Evolutionary conservation across 2,113 vertebrate species (phyloP).

Genomic region (Leiothrix lutea): DNA sequence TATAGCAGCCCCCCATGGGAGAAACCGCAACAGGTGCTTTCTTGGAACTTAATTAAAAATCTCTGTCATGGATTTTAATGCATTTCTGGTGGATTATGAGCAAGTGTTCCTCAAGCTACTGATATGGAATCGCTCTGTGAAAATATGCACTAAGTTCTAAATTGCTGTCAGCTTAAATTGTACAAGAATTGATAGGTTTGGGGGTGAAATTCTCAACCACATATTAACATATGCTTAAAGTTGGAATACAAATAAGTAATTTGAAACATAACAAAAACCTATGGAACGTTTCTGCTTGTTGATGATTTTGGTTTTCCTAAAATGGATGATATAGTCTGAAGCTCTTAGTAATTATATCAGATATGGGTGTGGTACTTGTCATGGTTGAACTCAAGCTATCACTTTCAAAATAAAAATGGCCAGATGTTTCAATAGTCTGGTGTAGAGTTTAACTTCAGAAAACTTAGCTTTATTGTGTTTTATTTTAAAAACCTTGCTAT

Average conservation of each 20-base stretch:
- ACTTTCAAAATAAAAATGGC: neutral
- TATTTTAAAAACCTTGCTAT: neutral
- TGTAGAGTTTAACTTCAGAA: neutral
- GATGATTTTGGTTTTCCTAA: neutral
- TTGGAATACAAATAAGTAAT: neutral
- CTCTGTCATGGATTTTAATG: neutral
- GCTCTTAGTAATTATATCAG: neutral
- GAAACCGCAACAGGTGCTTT: too few species aligned
- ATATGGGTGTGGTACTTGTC: neutral
- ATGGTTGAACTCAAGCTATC: neutral
- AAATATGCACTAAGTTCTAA: neutral
- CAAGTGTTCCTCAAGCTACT: neutral
- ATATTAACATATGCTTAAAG: neutral
- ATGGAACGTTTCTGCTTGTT: neutral
- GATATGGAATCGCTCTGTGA: neutral
- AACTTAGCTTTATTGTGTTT: neutral
- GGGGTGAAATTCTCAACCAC: neutral
- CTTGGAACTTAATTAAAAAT: neutral
- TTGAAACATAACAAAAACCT: neutral
- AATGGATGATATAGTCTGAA: neutral
- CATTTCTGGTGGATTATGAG: neutral
- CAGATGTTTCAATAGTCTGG: neutral
- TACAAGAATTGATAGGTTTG: neutral
- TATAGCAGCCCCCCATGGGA: too few species aligned
- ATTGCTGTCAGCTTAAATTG: neutral